phyloP scores from a whole-genome alignment of 2,797 vertebrate genomes.

The Steatocranus sp. region DNA sequence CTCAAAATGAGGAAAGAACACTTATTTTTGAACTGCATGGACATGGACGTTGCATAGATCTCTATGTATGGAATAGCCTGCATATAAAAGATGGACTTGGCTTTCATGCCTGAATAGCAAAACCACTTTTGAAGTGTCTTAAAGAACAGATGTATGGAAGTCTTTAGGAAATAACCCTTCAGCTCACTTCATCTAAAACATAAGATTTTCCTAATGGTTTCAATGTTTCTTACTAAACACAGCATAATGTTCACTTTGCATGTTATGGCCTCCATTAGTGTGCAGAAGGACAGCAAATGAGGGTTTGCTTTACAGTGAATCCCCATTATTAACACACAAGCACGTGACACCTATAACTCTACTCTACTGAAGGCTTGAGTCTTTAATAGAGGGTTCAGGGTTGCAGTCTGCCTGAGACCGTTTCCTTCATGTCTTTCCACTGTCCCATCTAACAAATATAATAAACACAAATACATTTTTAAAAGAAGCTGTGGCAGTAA shows the following conservation, averaged over 20 bases:
- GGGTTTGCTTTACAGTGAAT: neutral
- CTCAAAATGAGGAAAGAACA: neutral
- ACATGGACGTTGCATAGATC: accelerated
- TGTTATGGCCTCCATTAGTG: neutral
- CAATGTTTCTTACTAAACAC: neutral
- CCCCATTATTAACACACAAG: neutral
- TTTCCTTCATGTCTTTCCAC: neutral
- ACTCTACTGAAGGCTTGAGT: neutral
- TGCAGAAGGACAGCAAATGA: neutral
- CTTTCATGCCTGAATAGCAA: neutral
- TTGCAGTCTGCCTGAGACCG: neutral
- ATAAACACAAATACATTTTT: neutral
- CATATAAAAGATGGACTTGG: neutral
- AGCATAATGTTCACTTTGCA: neutral
- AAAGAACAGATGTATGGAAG: neutral
- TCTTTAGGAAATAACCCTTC: neutral
- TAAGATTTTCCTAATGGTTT: neutral
- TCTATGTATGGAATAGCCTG: neutral
- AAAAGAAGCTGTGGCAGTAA: neutral
- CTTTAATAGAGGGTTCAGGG: neutral
- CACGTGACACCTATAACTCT: neutral
- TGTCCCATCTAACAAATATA: neutral
- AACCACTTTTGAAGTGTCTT: neutral
- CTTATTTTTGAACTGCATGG: neutral
- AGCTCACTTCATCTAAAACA: neutral